These are phyloP conservation scores for Epiblema foenella DNA, from an alignment of 2,888 invertebrate genomes.

Conservation along the genomic window DNA sequence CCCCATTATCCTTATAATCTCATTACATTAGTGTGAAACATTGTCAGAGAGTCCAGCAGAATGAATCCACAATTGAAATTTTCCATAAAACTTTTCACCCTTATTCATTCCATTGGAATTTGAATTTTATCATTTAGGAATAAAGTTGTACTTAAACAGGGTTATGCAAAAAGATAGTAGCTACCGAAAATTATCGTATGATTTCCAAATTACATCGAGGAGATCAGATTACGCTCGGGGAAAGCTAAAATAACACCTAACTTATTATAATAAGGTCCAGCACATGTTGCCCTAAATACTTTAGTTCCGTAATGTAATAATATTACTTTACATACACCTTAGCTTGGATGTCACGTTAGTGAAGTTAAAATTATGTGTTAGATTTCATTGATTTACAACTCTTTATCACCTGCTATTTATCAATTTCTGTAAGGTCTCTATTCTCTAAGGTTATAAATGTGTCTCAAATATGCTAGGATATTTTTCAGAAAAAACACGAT, in stretches of 20 bases:
- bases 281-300: neutral
- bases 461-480: no score
- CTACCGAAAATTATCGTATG: neutral
- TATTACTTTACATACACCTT: conserved; percentile 29
- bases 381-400: no score
- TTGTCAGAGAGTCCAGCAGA: conserved; percentile 31
- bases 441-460: no score
- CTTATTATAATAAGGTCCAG: conserved; percentile 17
- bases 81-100: neutral
- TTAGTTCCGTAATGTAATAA: conserved; percentile 17
- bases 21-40: conserved; percentile 32
- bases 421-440: no score
- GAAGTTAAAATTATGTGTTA: neutral
- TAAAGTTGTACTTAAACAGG: neutral
- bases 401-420: no score
- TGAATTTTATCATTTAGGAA: neutral
- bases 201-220: conserved; percentile 27
- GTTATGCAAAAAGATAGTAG: neutral
- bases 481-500: no score
- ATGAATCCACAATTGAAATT: conserved; percentile 38
- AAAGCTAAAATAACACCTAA: conserved; percentile 24
- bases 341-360: conserved; percentile 16
- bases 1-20: conserved; percentile 36
- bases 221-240: neutral
- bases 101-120: neutral